Conservation (phyloP, 2,888 invertebrate genomes). For the Cephus runcator region DNA sequence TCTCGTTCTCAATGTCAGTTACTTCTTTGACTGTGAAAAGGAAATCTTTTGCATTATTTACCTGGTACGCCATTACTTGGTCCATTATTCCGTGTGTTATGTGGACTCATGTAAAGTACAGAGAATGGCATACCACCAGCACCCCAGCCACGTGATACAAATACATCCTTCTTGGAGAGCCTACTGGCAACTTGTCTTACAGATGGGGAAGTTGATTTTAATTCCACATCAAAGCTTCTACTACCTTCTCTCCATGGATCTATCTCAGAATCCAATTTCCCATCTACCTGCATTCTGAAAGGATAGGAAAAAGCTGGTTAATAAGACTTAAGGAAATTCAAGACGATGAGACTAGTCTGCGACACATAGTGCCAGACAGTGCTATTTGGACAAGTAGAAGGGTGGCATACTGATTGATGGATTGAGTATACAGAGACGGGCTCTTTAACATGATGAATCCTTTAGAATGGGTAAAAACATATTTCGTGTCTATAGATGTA, state of each 20-base stretch:
- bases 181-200: conserved; percentile 26
- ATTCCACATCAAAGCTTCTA: conserved; percentile 14
- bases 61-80: neutral
- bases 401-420: neutral
- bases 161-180: conserved; percentile 62
- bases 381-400: neutral
- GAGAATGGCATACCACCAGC: conserved; percentile 69
- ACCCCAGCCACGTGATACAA: conserved; percentile 68
- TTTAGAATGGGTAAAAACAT: neutral
- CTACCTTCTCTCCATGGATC: conserved; percentile 17
- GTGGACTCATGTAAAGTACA: conserved; percentile 66
- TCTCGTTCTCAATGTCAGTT: neutral
- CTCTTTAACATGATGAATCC: neutral
- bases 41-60: neutral
- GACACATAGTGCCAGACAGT: neutral
- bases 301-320: neutral
- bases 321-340: neutral
- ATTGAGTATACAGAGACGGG: neutral
- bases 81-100: conserved; percentile 32
- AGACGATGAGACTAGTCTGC: neutral
- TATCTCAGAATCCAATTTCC: conserved; percentile 13
- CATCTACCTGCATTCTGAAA: conserved; percentile 14
- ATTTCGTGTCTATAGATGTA: neutral
- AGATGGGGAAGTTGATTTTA: conserved; percentile 20
- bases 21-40: neutral